phyloP scores from a whole-genome alignment of 2,888 invertebrate species.

The Syrista parreyssii region DNA sequence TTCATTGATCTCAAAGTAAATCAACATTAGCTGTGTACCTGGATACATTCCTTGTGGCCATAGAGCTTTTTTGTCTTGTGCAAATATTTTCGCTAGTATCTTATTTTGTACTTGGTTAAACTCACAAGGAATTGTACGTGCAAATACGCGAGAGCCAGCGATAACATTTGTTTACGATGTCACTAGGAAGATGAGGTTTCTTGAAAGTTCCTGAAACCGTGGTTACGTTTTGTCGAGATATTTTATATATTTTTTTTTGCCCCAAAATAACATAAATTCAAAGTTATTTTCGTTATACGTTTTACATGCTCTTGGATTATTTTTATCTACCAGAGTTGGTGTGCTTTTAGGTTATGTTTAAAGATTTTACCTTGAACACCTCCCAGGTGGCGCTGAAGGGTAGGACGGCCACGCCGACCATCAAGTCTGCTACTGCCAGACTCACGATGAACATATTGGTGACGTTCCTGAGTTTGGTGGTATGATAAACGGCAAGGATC shows the following conservation, averaged over 20 bases:
- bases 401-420: conserved; percentile 94
- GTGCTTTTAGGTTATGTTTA: neutral
- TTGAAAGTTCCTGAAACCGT: neutral
- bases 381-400: conserved; percentile 97
- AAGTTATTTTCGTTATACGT: neutral
- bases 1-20: neutral
- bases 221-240: neutral
- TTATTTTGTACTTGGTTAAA: neutral
- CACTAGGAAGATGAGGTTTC: neutral
- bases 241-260: neutral
- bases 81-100: neutral
- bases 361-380: conserved; percentile 80
- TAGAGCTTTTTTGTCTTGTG: neutral
- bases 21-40: neutral
- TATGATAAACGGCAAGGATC: conserved; percentile 91
- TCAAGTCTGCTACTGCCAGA: conserved; percentile 93
- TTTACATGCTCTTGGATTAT: neutral
- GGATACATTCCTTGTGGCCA: neutral
- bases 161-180: neutral
- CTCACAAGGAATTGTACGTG: neutral
- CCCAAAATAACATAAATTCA: neutral
- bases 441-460: conserved; percentile 98
- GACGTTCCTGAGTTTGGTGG: conserved; percentile 91
- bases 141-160: neutral
- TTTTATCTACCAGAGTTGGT: neutral